Conservation (phyloP, 2,888 invertebrate genomes). For the Drosophila affinis region DNA sequence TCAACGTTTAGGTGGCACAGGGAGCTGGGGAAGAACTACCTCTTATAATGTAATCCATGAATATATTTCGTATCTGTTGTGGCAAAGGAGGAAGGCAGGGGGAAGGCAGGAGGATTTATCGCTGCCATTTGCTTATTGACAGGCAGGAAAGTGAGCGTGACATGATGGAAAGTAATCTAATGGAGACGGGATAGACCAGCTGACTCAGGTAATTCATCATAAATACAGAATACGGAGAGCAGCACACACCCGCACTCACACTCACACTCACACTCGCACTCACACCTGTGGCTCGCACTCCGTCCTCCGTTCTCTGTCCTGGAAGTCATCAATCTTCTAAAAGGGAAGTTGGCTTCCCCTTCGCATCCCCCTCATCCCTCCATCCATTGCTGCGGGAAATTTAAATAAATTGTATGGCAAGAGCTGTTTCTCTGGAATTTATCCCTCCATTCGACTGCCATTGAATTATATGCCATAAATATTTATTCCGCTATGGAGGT, state of each 20-base stretch:
- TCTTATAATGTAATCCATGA: neutral
- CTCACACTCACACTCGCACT: slow-evolving; percentile 18
- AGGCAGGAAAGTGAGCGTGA: slow-evolving; percentile 56
- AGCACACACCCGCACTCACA: neutral
- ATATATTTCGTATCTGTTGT: neutral
- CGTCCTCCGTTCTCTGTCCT: neutral
- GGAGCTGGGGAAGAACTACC: neutral
- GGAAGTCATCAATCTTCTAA: slow-evolving; percentile 40
- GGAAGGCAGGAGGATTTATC: slow-evolving; percentile 55
- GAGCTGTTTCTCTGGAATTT: slow-evolving; percentile 7
- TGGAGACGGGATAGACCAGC: slow-evolving; percentile 34
- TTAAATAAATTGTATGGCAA: slow-evolving; percentile 35
- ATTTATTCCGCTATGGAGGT: neutral
- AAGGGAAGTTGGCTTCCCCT: slow-evolving; percentile 29
- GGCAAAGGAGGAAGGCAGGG: neutral
- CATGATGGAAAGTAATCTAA: slow-evolving; percentile 62
- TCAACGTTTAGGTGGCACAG: slow-evolving; percentile 21
- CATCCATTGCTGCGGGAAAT: neutral
- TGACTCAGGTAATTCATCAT: slow-evolving; percentile 65
- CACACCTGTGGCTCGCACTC: slow-evolving; percentile 62
- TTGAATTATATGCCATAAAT: slow-evolving; percentile 7
- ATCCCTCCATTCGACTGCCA: neutral
- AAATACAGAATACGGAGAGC: slow-evolving; percentile 24
- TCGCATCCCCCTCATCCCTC: neutral
- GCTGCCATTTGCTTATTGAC: slow-evolving; percentile 69